Evolutionary conservation across 2,113 vertebrate genomes (phyloP), one percentile per base, ranked within the genome.

Genomic region (Elephantulus edwardii): DNA sequence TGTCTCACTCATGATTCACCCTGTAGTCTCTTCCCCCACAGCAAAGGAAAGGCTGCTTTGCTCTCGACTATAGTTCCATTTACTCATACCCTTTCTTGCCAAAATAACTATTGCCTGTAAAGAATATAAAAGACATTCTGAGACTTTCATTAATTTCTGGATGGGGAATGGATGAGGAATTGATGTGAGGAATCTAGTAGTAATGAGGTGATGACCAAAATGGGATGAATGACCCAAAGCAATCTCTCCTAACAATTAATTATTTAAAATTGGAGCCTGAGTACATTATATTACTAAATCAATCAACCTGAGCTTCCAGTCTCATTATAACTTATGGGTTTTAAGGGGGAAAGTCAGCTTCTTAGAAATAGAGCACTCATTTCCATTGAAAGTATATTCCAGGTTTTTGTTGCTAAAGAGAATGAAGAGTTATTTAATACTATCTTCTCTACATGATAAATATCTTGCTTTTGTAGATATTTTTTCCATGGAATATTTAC

Each of bases 71-170:
- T 85, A 72, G 95, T 97, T 98, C 97, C 97, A 97, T 97, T 97
- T 78, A 88, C 96, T 97, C 97, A 98, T 96, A 93, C 74, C 94
- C 88, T 91, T 89, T 96, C 92, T 95, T 97, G 97, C 97, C 97
- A 97, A 97, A 97, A 88, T 95, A 96, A 96, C 94, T 92, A 96
- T 17, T 58, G 44, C 35, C 72, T 89, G 64, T 70, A 72, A 0
- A 28, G 92, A 88, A 91, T 92, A 96, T 90, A 88, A 92, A 91
- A 89, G 88, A 87, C 0, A 0, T 56, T 92, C 93, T 95, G 96
- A 97, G 87, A 93, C 66, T 66, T 91, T 96, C 91, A 84, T 97
- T 97, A 96, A 94, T 94, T 97, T 96, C 89, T 96, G 88, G 80
- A 90, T 90, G 83, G 3, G 30, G 88, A 74, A 95, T 33, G 95